Percentiles rank a stretch among this genome's conserved stretches.
Evolutionary conservation across 2,113 vertebrate species (phyloP).

Genomic region (Gobio gobio): DNA sequence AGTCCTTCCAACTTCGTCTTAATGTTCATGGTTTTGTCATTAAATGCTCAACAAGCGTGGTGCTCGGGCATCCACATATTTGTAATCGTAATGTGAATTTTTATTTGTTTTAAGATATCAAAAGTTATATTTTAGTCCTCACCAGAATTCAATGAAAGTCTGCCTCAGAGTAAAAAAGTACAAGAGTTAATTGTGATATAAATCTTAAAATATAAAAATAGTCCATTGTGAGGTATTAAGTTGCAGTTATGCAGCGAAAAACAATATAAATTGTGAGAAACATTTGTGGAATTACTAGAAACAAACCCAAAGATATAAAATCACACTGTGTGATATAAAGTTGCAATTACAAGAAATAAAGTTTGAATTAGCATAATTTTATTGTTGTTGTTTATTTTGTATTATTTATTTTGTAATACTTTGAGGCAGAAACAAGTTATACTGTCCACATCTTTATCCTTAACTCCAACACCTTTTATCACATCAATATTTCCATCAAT

Average conservation of each 20-base stretch:
- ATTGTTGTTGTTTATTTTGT: neutral
- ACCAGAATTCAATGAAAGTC: neutral
- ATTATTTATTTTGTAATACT: neutral
- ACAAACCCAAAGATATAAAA: neutral
- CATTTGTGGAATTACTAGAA: neutral
- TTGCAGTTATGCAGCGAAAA: neutral
- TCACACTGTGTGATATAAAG: neutral
- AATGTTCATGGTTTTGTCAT: slow-evolving; percentile 10
- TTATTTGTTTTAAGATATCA: neutral
- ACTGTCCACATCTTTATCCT: neutral
- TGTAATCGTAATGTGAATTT: slow-evolving; percentile 1
- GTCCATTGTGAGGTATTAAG: neutral
- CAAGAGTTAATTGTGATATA: neutral
- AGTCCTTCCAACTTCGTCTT: slow-evolving; percentile 1
- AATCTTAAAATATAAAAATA: neutral
- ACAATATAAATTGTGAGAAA: neutral
- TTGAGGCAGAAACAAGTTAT: neutral
- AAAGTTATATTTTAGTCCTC: neutral
- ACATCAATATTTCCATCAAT: neutral
- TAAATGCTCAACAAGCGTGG: neutral
- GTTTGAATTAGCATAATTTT: too few relatives aligned
- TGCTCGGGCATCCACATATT: neutral
- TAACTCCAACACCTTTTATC: neutral
- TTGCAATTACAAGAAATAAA: too few relatives aligned
- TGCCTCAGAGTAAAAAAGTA: neutral